Base-by-base conservation (phyloP, 2,888 invertebrate species). In the Zygothrica quintamaculata region DNA sequence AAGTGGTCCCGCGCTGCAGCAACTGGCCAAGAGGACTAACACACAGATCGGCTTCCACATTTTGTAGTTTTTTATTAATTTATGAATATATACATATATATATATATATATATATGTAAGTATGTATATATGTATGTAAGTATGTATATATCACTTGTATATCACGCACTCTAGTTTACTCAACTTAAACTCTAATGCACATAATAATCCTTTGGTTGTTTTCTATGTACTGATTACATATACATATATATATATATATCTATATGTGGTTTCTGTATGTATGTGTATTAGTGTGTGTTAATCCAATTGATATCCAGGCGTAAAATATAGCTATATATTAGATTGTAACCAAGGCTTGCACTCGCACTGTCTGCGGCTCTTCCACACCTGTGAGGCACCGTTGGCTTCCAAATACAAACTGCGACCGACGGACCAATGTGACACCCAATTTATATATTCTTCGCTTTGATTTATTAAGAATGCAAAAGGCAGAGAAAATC, bases 381-480 rank as follows among this genome's bases (percentile, higher is more conserved):
- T 51, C 71, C 74, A 77, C 87, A 87, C 77, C 81, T 89, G 88
- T 89, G 89, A 89, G 89, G 89, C 90, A 89, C 90, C 90, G 89
- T 89, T 90, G 90, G 90, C 89, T 90, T 90, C 87, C 87, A 88
- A 89, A 88, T 89, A 89, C 90, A 88, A 89, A 90, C 90, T 91
- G 90, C 90, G 89, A 88, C 84, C 84, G 87, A 77, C 86, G 82
- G 79, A 82, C 88, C 87, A 79, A 84, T 82, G 88, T 78, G 85
- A 86, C 87, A 88, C 88, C 89, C 90, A 90, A 90, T 91, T 91
- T 91, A 91, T 91, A 91, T 91, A 90, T 90, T 90, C 90, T 89
- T 89, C 90, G 88, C 88, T 88, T 88, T 88, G 90, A 91, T 90
- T 90, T 91, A 90, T 90, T 90, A 90, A 89, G 90, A 90, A 91